Base-by-base conservation (phyloP, 37 sponge, comb jelly and placozoan species). In the Axinella damicornis region DNA sequence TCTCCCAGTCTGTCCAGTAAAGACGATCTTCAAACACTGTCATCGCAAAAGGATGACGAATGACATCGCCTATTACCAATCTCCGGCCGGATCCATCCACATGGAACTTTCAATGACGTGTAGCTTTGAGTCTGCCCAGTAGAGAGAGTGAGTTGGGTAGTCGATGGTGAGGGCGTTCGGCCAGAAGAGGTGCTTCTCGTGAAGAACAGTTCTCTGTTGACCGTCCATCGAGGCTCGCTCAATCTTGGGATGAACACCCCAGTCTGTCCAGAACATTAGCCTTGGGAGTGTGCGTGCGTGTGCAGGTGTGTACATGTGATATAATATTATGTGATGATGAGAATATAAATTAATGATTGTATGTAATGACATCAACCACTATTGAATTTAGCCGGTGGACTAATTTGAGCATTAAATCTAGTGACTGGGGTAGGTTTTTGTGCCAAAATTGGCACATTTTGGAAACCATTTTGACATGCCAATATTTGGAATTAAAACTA, bases 1-100 rank as follows among this genome's bases (percentile, higher is more conserved):
- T 57, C n/a, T 78, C 41, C 90, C 89, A 91, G 82, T 95, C 95
- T 21, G 90, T 82, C 95, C 92, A 91, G 87, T 88, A 95, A 0
- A 95, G 32, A 70, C 55, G 58, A 53, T 89, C 69, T 39, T 86
- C 89, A 69, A 84, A 92, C 34, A 95, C 12, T 0, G 92, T 85
- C 52, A 92, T 79, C 0, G 82, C 92, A 77, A 92, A 95, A 0
- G 95, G 92, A 88, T 82, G 87, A 6, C n/a, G 57, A 18, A 77
- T 24, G 37, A 41, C 12, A 5, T 19, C 76, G 19, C 71, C 40
- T 60, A 80, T 33, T 30, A 92, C 53, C 5, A 57, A 64, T 40
- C 83, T 36, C 36, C 93, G 76, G 34, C 79, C 55, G 21, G 55
- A 36, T 1, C 97, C 97, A 52, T 90, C 81, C 13, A 55, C 18